A percentile compares a stretch with the other conserved stretches of the same genome.
Conservation (phyloP, 1,140 invertebrate species). For the Aphaenogaster floridana region DNA sequence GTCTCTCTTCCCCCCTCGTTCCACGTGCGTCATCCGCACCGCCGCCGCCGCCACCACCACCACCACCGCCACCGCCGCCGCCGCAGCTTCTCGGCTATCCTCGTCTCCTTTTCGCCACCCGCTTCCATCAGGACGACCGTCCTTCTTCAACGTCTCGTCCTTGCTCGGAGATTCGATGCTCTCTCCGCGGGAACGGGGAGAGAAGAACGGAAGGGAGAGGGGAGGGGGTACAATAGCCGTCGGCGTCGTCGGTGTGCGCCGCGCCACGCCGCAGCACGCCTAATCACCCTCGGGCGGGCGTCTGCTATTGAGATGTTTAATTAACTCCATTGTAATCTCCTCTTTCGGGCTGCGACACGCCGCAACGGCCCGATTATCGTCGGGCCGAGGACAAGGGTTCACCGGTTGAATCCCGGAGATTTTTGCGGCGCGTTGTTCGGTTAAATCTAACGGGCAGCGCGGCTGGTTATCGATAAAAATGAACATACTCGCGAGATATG, state of each 20-base stretch:
- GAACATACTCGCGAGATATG: neutral
- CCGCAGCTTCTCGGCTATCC: constrained; percentile 45
- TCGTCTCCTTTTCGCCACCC: constrained; percentile 25
- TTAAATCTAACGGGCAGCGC: constrained; percentile 7
- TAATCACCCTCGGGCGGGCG: constrained; percentile 83
- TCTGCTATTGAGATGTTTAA: constrained; percentile 86
- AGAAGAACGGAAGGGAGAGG: neutral
- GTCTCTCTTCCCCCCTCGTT: constrained; percentile 41
- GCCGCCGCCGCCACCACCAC: constrained; percentile 5
- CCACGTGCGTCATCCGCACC: constrained; percentile 9
- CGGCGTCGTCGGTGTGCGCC: constrained; percentile 74
- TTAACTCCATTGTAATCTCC: constrained; percentile 83
- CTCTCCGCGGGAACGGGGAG: constrained; percentile 21
- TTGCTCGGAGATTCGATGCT: constrained; percentile 62
- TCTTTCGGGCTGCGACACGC: constrained; percentile 74
- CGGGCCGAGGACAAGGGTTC: constrained; percentile 55
- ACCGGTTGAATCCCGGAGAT: constrained; percentile 51
- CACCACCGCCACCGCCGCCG: neutral
- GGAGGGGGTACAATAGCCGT: constrained; percentile 80
- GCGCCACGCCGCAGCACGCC: constrained; percentile 80
- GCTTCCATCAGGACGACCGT: constrained; percentile 18
- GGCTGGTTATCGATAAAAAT: neutral
- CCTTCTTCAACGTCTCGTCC: constrained; percentile 40
- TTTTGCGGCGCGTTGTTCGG: constrained; percentile 33
- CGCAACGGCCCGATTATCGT: constrained; percentile 70